Evolutionary conservation across 2,888 invertebrate species (phyloP).

Genomic region (Brachylomia viminalis): DNA sequence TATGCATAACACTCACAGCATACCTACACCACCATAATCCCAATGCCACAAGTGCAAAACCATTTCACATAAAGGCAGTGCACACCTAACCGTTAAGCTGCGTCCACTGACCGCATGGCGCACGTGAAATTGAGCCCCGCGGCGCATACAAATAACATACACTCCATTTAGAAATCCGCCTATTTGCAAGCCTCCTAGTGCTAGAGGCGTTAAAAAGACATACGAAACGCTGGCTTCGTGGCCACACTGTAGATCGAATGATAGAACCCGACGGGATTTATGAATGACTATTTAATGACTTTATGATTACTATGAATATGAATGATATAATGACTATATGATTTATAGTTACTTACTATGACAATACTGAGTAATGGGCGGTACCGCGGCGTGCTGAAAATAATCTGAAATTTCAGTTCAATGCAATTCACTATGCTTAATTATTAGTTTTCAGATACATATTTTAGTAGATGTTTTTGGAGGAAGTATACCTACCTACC

Average conservation of each 20-base stretch:
- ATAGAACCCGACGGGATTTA: background rate
- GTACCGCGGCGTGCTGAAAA: no score
- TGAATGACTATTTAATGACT: no score
- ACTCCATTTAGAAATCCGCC: conserved; percentile 30
- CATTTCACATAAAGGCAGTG: conserved; percentile 18
- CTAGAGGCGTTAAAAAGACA: background rate
- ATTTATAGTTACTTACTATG: no score
- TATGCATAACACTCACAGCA: background rate
- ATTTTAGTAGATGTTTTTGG: no score
- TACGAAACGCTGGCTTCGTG: background rate
- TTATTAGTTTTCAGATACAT: no score
- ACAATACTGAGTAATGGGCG: no score
- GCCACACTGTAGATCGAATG: background rate
- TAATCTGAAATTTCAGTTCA: no score
- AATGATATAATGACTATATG: no score
- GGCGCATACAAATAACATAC: conserved; percentile 53
- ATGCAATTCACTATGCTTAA: no score
- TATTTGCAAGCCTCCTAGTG: conserved; percentile 13
- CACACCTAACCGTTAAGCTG: conserved; percentile 19
- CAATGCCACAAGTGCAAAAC: conserved; percentile 4
- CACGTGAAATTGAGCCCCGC: conserved; percentile 35
- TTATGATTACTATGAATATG: no score
- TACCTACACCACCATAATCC: background rate
- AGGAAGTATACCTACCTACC: no score
- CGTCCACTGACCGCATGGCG: conserved; percentile 29